These are phyloP conservation scores for Enteromius paludinosus DNA, from an alignment of 2,797 vertebrate genomes.

Conservation along the genomic window DNA sequence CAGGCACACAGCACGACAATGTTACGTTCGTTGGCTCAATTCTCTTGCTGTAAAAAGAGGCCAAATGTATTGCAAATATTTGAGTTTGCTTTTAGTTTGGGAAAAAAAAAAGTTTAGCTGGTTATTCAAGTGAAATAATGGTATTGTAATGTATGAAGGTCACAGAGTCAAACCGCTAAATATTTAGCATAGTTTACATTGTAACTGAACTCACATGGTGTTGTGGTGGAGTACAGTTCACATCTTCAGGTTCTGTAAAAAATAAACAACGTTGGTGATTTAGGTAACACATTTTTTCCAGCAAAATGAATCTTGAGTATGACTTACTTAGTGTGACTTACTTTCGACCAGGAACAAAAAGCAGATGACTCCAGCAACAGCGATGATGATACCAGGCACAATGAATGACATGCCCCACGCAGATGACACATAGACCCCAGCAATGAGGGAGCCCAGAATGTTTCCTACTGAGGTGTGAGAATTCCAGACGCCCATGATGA, in stretches of 20 bases:
- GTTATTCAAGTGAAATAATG: not conserved
- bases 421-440: slow-evolving; percentile 86
- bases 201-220: slow-evolving; percentile 83
- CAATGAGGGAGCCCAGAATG: slow-evolving; percentile 94
- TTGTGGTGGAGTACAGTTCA: slow-evolving; percentile 85
- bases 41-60: not conserved
- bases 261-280: slow-evolving; percentile 18
- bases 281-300: not conserved
- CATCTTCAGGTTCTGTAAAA: slow-evolving; percentile 89
- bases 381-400: slow-evolving; percentile 90
- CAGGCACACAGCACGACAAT: not conserved
- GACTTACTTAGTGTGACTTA: slow-evolving; percentile 76
- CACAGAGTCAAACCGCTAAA: not conserved
- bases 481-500: slow-evolving; percentile 99
- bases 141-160: not conserved
- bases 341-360: slow-evolving; percentile 97
- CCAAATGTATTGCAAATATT: not conserved
- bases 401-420: slow-evolving; percentile 94
- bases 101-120: not conserved
- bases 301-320: not conserved
- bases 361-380: slow-evolving; percentile 83
- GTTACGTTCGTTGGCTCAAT: not conserved
- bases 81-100: not conserved
- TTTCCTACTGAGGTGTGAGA: slow-evolving; percentile 98
- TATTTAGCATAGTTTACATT: not conserved